Evolutionary conservation across 2,113 vertebrate genomes (phyloP), one percentile per base, ranked within the genome.

Genomic region (Cyprinodon variegatus): DNA sequence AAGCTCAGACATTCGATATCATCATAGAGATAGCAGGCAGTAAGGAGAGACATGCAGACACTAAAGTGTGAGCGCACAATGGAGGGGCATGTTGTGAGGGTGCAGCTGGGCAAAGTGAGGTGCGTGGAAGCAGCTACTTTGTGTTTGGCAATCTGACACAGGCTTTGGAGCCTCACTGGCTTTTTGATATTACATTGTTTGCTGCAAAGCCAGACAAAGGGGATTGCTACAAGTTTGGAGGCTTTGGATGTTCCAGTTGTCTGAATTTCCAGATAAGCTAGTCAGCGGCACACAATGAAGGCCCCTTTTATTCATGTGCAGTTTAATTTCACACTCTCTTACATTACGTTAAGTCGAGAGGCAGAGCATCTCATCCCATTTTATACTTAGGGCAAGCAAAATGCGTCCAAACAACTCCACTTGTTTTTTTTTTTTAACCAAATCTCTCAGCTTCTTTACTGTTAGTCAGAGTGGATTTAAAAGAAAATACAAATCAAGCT

Each of bases 311-410:
- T 93, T 91, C 85, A 67, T 85, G 89, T 83, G 91, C 89, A 86
- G 86, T 93, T 94, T 93, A 92, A 95, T 94, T 95, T 95, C 94
- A 94, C 93, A 94, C 92, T 94, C 91, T 90, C 93, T 94, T 94
- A 94, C 92, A 93, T 94, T 93, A 94, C 86, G 89, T 90, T 93
- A 94, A 94, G 88, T 93, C 86, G 70, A 93, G 91, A 94, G 92
- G 92, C 91, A 92, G 88, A 91, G 87, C 87, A 94, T 91, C 93
- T 93, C 92, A 94, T 94, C 92, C 91, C 84, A 92, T 93, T 95
- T 94, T 93, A 93, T 88, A 93, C 93, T 91, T 87, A 91, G 83
- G 77, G 82, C 84, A 86, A 93, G 81, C 77, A 89, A 90, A 89
- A 90, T 91, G 91, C 84, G 84, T 88, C 84, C 86, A 83, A 91